A percentile compares a stretch with the other conserved stretches of the same genome.
Evolutionary conservation across 2,113 vertebrate species (phyloP).

Genomic region (Ptilorrhoa leucosticta): DNA sequence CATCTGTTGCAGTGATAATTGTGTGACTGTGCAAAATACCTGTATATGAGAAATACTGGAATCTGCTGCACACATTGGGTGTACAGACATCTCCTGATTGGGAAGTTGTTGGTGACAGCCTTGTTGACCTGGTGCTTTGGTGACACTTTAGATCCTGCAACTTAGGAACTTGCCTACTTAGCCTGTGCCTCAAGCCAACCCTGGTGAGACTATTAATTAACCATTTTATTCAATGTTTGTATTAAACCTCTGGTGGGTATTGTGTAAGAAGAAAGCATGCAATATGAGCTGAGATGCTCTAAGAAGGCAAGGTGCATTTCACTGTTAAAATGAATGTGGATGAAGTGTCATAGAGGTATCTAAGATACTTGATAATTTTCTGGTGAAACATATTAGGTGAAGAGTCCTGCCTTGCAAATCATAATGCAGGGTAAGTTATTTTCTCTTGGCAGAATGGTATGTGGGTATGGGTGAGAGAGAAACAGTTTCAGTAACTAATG

Average conservation of each 20-base stretch:
- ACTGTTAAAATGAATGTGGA: neutral
- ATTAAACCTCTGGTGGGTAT: neutral
- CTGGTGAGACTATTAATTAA: constrained; percentile 19
- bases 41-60: neutral
- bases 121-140: neutral
- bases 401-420: neutral
- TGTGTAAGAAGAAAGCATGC: neutral
- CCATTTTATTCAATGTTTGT: neutral
- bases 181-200: constrained; percentile 34
- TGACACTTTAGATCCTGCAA: neutral
- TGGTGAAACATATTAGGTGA: neutral
- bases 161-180: constrained; percentile 36
- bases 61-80: neutral
- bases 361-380: neutral
- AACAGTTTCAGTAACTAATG: neutral
- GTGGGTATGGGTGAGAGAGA: neutral
- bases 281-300: neutral
- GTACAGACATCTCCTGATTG: neutral
- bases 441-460: neutral
- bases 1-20: neutral
- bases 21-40: neutral
- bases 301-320: neutral
- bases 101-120: neutral
- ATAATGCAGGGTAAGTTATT: neutral
- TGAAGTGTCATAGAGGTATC: neutral